A percentile compares a stretch with the other conserved stretches of the same genome.
phyloP scores from a whole-genome alignment of 64 coral and sea anemone genomes.

The Trachythela sp. region DNA sequence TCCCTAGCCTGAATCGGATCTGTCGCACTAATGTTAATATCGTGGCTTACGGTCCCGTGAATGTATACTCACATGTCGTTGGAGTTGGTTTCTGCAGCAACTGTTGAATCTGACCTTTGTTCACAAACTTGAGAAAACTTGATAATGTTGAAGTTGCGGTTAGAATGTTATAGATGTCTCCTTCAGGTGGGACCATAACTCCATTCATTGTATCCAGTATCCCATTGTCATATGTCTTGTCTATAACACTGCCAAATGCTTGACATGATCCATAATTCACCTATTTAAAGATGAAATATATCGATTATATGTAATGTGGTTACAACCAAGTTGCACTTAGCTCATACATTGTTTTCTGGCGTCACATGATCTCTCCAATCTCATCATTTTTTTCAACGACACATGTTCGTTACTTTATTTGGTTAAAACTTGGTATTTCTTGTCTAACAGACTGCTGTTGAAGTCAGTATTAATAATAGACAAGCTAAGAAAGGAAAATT shows the following conservation, averaged over 20 bases:
- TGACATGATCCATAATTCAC: background rate
- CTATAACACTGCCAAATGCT: background rate
- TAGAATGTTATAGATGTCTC: background rate
- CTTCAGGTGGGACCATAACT: background rate
- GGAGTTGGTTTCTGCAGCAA: background rate
- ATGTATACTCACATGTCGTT: background rate
- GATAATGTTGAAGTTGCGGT: background rate
- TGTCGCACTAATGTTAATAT: background rate
- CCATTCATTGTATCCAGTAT: constrained; percentile 7
- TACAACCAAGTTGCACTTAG: no score
- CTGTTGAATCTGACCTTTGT: background rate
- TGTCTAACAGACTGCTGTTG: no score
- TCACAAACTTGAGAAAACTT: background rate
- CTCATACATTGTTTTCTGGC: no score
- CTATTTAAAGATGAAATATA: background rate
- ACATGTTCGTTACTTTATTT: no score
- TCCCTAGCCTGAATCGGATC: no score
- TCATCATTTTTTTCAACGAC: no score
- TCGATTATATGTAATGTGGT: no score
- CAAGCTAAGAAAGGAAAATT: no score
- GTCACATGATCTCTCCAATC: no score
- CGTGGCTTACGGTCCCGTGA: no score
- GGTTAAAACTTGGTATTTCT: no score
- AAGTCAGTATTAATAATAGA: no score
- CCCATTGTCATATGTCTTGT: background rate